phyloP scores from a whole-genome alignment of 2,888 invertebrate genomes.

The Hartigia nigra region DNA sequence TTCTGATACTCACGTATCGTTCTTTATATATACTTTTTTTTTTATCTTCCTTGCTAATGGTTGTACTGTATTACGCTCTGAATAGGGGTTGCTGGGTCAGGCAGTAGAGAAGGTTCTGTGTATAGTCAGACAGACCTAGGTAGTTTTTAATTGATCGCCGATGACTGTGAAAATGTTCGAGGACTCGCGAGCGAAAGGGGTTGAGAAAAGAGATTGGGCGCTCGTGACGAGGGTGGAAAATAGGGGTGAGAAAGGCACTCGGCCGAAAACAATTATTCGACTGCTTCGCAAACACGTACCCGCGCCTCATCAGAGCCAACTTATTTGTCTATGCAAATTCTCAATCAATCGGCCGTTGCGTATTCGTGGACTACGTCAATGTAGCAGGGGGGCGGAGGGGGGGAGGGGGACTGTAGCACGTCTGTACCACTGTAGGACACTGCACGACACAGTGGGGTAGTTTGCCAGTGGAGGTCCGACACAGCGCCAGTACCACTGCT shows the following conservation, averaged over 20 bases:
- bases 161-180: background rate
- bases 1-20: background rate
- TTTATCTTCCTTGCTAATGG: background rate
- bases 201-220: background rate
- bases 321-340: conserved; percentile 65
- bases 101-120: background rate
- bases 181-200: background rate
- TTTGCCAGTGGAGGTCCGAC: background rate
- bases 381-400: no score
- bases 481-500: background rate
- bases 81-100: background rate
- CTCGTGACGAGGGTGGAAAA: background rate
- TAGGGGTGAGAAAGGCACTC: background rate
- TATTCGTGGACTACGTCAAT: background rate
- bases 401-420: no score
- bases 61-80: background rate
- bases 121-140: background rate
- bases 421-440: background rate
- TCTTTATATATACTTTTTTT: background rate
- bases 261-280: conserved; percentile 43
- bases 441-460: background rate
- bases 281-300: conserved; percentile 41
- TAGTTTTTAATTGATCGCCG: background rate
- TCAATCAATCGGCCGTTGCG: conserved; percentile 51
- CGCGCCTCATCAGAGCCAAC: conserved; percentile 54